Conservation (phyloP, 1,140 invertebrate species). For the Aphaenogaster floridana region DNA sequence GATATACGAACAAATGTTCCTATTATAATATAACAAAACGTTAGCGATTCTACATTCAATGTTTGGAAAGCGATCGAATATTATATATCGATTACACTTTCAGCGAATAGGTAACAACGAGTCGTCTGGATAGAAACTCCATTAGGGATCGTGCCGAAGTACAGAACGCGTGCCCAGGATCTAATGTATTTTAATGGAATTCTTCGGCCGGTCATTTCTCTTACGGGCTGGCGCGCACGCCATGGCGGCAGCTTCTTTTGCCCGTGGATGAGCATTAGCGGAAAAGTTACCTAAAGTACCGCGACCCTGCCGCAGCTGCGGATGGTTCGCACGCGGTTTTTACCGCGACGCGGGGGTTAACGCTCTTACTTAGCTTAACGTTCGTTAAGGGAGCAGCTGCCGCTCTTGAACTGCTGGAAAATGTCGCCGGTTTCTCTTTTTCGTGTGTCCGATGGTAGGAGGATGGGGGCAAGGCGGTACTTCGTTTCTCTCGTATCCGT, state of each 20-base stretch:
- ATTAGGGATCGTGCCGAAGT: constrained; percentile 74
- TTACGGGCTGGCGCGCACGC: constrained; percentile 63
- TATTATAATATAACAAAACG: neutral
- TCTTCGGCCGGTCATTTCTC: constrained; percentile 76
- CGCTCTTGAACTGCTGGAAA: constrained; percentile 62
- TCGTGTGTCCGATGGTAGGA: constrained; percentile 35
- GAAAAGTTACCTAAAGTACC: constrained; percentile 80
- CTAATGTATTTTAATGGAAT: constrained; percentile 80
- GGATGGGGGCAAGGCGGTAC: neutral
- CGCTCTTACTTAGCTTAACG: constrained; percentile 82
- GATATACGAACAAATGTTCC: neutral
- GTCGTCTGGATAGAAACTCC: constrained; percentile 70
- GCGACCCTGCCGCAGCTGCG: constrained; percentile 74
- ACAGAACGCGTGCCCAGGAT: constrained; percentile 60
- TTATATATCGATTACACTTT: neutral
- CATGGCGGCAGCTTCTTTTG: constrained; percentile 63
- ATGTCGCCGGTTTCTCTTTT: constrained; percentile 72
- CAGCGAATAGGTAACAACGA: constrained; percentile 1
- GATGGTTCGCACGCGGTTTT: constrained; percentile 75
- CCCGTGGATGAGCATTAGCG: constrained; percentile 78
- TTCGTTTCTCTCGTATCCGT: constrained; percentile 22
- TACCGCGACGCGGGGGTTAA: constrained; percentile 74
- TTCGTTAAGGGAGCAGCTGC: constrained; percentile 79
- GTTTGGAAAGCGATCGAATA: neutral
- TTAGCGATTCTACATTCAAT: neutral